These are phyloP conservation scores for Gymnoscelis rufifasciata DNA, from an alignment of 2,888 invertebrate species.

Conservation along the genomic window DNA sequence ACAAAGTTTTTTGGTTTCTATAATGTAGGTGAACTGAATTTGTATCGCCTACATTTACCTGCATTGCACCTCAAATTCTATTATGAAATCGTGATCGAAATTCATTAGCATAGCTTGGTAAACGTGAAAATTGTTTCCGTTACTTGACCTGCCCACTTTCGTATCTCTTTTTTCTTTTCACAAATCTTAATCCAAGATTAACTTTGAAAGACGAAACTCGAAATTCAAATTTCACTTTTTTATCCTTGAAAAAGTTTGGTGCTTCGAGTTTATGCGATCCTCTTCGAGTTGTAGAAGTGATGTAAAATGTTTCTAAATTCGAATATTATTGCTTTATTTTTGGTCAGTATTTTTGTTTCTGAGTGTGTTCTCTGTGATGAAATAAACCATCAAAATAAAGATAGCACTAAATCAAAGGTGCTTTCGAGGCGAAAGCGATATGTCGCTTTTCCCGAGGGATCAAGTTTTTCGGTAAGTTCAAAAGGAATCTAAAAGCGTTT, in stretches of 20 bases:
- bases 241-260: constrained; percentile 3
- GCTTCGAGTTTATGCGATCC: constrained; percentile 1
- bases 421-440: constrained; percentile 81
- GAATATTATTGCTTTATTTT: constrained; percentile 15
- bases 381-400: constrained; percentile 1
- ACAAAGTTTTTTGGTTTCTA: too few relatives aligned
- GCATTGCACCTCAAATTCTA: constrained; percentile 11
- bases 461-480: constrained; percentile 82
- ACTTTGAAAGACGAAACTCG: constrained; percentile 23
- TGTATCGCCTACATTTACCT: neutral
- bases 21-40: too few relatives aligned
- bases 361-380: constrained; percentile 26
- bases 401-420: constrained; percentile 35
- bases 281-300: neutral
- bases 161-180: constrained; percentile 22
- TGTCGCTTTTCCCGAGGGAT: constrained; percentile 84
- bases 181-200: constrained; percentile 25
- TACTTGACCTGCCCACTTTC: constrained; percentile 30
- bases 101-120: constrained; percentile 27
- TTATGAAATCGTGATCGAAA: constrained; percentile 24
- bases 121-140: constrained; percentile 32
- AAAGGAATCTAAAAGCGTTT: neutral
- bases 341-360: constrained; percentile 17
- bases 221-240: constrained; percentile 16
- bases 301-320: constrained; percentile 23